Percentiles rank a stretch among this genome's conserved stretches.
Evolutionary conservation across 2,113 vertebrate species (phyloP).

Genomic region (Macquaria ambigua): DNA sequence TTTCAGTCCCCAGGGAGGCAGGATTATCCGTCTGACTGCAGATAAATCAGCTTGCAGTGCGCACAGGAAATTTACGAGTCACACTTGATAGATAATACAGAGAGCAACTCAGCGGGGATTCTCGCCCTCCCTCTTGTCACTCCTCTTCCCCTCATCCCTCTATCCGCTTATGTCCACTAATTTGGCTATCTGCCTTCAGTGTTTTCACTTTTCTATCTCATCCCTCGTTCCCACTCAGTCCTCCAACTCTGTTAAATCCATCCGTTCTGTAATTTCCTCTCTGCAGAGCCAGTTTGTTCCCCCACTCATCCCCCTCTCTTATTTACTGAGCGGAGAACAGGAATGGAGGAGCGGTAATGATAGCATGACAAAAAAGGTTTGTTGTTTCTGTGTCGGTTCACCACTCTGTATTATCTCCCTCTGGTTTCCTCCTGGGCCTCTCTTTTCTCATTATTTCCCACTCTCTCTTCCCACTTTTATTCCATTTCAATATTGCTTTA

Average conservation of each 20-base stretch:
- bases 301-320: conserved; percentile 54
- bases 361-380: conserved; percentile 69
- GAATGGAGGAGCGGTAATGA: conserved; percentile 73
- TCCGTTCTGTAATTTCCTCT: conserved; percentile 54
- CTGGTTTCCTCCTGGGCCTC: conserved; percentile 31
- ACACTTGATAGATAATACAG: conserved; percentile 79
- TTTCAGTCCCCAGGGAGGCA: conserved; percentile 56
- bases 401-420: conserved; percentile 40
- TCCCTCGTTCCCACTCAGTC: conserved; percentile 34
- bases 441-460: conserved; percentile 50
- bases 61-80: conserved; percentile 75
- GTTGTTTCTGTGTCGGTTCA: conserved; percentile 41
- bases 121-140: background rate
- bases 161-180: conserved; percentile 45
- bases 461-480: conserved; percentile 27
- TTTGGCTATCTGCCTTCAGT: conserved; percentile 38
- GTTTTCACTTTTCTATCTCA: conserved; percentile 46
- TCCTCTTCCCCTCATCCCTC: conserved; percentile 16
- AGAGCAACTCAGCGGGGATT: conserved; percentile 41
- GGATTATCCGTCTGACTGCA: conserved; percentile 73
- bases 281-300: conserved; percentile 63
- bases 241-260: conserved; percentile 34
- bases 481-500: conserved; percentile 39
- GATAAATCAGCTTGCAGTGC: conserved; percentile 73
- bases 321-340: conserved; percentile 72